Conservation (phyloP, 2,888 invertebrate species). For the Protonemura montana region DNA sequence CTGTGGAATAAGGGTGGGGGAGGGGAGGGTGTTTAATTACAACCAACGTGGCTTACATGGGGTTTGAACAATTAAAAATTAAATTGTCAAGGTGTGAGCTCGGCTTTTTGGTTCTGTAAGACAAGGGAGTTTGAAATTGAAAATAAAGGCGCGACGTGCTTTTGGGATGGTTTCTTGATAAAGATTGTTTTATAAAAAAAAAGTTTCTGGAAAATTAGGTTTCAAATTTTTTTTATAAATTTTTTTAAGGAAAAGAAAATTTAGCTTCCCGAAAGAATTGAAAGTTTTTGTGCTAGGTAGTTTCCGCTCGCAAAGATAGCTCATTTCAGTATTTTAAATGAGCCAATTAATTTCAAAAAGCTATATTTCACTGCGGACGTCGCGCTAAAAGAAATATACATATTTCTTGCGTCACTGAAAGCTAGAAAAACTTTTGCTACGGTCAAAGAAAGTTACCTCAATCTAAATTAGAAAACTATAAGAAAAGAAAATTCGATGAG, state of each 20-base stretch:
- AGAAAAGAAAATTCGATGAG: too few species aligned
- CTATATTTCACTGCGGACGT: neutral
- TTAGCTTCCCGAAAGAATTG: neutral
- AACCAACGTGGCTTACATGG: neutral
- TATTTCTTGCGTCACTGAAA: neutral
- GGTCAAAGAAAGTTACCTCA: neutral
- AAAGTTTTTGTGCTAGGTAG: neutral
- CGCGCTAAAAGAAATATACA: neutral
- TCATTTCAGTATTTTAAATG: neutral
- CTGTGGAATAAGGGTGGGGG: neutral
- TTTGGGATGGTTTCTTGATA: neutral
- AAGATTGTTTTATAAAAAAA: neutral
- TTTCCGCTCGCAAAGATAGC: neutral
- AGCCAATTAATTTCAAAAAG: neutral
- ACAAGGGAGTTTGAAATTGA: neutral
- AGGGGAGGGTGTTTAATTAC: neutral
- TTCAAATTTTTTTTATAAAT: neutral
- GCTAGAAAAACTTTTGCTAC: neutral
- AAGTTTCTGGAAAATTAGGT: neutral
- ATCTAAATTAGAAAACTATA: neutral
- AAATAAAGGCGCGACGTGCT: too few species aligned
- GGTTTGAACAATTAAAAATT: neutral
- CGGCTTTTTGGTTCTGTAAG: neutral
- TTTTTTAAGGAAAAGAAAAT: neutral
- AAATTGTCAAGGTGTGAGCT: neutral